phyloP scores from a whole-genome alignment of 2,113 vertebrate species.

The Zonotrichia leucophrys region DNA sequence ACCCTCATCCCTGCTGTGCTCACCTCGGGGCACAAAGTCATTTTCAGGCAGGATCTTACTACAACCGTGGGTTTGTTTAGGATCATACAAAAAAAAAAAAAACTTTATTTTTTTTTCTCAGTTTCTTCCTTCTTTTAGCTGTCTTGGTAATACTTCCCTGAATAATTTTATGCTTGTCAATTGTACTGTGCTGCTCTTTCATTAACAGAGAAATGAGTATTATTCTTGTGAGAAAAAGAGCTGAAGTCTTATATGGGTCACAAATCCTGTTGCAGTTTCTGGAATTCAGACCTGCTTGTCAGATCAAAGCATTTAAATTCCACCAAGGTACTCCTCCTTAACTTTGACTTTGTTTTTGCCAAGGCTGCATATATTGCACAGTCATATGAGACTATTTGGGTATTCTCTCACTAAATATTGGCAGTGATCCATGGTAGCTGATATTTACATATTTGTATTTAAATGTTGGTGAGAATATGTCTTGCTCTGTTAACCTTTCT shows the following conservation, averaged over 20 bases:
- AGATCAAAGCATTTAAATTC: slow-evolving; percentile 29
- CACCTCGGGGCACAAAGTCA: neutral
- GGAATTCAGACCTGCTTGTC: neutral
- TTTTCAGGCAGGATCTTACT: fast-evolving
- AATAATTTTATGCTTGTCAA: neutral
- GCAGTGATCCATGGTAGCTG: neutral
- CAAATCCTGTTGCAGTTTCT: slow-evolving; percentile 16
- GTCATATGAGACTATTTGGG: neutral
- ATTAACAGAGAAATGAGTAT: neutral
- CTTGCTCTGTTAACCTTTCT: neutral
- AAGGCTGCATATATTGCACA: neutral
- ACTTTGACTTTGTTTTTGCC: neutral
- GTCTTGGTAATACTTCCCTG: neutral
- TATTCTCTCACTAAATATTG: neutral
- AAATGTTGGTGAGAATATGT: neutral
- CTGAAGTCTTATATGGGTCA: slow-evolving; percentile 11
- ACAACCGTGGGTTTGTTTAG: neutral
- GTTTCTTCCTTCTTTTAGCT: neutral
- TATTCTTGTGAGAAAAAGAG: neutral
- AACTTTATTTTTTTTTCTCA: neutral
- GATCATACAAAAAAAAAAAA: neutral
- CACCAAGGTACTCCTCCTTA: neutral
- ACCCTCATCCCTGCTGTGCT: neutral
- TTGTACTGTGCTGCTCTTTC: slow-evolving; percentile 15
- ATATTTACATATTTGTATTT: neutral